Percentiles rank a stretch among this genome's conserved stretches.
These are phyloP conservation scores for Reticulitermes lucifugus DNA, from an alignment of 2,888 invertebrate genomes.

Conservation along the genomic window DNA sequence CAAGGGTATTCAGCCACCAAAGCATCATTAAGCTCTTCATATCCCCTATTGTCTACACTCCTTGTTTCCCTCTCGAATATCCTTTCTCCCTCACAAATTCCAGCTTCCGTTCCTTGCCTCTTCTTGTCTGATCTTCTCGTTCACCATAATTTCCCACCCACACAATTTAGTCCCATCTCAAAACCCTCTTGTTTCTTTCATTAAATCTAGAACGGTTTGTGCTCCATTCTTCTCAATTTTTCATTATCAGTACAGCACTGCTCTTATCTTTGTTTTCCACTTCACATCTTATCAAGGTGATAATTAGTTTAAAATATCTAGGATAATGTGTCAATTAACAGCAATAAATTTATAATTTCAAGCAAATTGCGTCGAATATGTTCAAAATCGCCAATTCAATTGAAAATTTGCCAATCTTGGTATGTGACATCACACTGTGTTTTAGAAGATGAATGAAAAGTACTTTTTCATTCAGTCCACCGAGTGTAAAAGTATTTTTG, in stretches of 20 bases:
- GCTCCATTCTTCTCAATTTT: neutral
- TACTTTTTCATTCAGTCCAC: too few species aligned
- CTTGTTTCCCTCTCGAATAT: neutral
- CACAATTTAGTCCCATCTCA: neutral
- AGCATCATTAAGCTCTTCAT: conserved; percentile 37
- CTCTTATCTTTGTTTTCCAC: neutral
- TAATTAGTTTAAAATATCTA: neutral
- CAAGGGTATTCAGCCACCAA: conserved; percentile 7
- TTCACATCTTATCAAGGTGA: neutral
- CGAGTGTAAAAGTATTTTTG: too few species aligned
- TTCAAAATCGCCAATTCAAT: too few species aligned
- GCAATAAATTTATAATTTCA: too few species aligned
- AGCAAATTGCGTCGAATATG: too few species aligned
- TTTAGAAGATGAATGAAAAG: too few species aligned
- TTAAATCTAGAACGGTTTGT: neutral
- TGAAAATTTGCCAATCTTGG: too few species aligned
- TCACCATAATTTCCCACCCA: neutral
- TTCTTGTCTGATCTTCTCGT: conserved; percentile 3
- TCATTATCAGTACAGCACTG: neutral
- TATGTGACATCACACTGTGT: too few species aligned
- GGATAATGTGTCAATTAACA: neutral
- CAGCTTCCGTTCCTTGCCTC: neutral
- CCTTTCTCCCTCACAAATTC: neutral
- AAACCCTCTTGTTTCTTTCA: neutral
- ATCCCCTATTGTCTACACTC: conserved; percentile 6